A percentile compares a stretch with the other conserved stretches of the same genome.
phyloP scores from a whole-genome alignment of 2,888 invertebrate genomes.

The Lasioglossum oenotherae region DNA sequence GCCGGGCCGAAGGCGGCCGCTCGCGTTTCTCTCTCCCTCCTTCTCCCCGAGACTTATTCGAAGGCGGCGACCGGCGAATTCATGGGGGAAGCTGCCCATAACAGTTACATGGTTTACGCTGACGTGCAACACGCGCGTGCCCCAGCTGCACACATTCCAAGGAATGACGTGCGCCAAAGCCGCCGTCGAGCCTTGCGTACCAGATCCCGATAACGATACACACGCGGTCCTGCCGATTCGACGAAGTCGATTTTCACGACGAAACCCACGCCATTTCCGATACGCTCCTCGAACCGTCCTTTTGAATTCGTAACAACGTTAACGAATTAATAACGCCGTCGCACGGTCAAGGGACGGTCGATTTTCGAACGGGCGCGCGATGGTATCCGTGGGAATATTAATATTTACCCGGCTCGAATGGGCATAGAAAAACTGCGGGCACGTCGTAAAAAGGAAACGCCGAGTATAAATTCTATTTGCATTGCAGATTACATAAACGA shows the following conservation, averaged over 20 bases:
- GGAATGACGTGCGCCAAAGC: constrained; percentile 46
- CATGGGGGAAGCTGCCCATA: constrained; percentile 44
- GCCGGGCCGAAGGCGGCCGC: not conserved
- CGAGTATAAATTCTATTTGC: constrained; percentile 66
- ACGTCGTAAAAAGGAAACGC: constrained; percentile 49
- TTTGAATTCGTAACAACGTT: not conserved
- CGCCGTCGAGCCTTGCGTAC: constrained; percentile 37
- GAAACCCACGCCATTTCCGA: not conserved
- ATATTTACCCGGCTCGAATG: not conserved
- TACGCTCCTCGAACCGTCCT: not conserved
- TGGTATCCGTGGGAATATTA: not conserved
- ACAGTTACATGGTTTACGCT: constrained; percentile 53
- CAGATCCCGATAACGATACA: constrained; percentile 27
- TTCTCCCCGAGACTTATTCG: not conserved
- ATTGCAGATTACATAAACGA: constrained; percentile 61
- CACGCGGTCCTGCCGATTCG: not conserved
- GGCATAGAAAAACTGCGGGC: constrained; percentile 26
- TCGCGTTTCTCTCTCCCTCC: constrained; percentile 41
- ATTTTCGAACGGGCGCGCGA: not conserved
- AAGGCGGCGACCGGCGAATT: constrained; percentile 22
- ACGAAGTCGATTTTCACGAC: constrained; percentile 14
- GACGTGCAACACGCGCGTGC: constrained; percentile 60
- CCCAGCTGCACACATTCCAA: constrained; percentile 22
- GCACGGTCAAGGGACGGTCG: not conserved
- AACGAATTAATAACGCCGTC: not conserved